These are phyloP conservation scores for Unio delphinus DNA, from an alignment of 2,888 invertebrate genomes.

Conservation along the genomic window DNA sequence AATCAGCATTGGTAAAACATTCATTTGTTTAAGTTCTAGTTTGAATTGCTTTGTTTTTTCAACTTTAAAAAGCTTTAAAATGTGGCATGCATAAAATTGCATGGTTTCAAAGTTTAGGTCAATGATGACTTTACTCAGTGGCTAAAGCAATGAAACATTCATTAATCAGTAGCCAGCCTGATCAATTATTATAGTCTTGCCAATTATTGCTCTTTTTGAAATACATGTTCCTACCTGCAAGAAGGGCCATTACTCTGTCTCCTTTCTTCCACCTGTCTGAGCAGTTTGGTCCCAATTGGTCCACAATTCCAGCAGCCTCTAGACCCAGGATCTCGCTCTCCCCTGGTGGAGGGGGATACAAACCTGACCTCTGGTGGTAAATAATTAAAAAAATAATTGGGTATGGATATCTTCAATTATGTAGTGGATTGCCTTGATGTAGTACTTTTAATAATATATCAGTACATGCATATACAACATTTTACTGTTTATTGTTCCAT, in stretches of 20 bases:
- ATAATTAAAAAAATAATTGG: background rate
- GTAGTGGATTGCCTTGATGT: background rate
- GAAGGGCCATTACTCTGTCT: constrained; percentile 69
- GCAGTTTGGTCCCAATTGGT: constrained; percentile 56
- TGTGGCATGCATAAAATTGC: no score
- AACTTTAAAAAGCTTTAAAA: no score
- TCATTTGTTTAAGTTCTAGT: no score
- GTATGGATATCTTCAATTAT: no score
- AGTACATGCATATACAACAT: background rate
- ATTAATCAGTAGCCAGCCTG: background rate
- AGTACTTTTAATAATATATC: background rate
- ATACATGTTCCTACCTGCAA: constrained; percentile 52
- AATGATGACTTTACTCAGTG: no score
- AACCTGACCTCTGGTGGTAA: constrained; percentile 63
- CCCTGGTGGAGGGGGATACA: constrained; percentile 69
- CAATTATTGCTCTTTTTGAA: background rate
- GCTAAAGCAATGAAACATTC: no score
- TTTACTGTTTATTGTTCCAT: background rate
- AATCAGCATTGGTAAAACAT: no score
- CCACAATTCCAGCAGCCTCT: constrained; percentile 69
- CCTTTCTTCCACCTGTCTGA: constrained; percentile 60
- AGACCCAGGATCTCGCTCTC: constrained; percentile 68
- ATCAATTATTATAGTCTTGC: background rate
- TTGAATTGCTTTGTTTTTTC: no score
- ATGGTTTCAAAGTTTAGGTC: no score